Evolutionary conservation across 1,140 invertebrate species (phyloP).

Genomic region (Meloidogyne exigua): DNA sequence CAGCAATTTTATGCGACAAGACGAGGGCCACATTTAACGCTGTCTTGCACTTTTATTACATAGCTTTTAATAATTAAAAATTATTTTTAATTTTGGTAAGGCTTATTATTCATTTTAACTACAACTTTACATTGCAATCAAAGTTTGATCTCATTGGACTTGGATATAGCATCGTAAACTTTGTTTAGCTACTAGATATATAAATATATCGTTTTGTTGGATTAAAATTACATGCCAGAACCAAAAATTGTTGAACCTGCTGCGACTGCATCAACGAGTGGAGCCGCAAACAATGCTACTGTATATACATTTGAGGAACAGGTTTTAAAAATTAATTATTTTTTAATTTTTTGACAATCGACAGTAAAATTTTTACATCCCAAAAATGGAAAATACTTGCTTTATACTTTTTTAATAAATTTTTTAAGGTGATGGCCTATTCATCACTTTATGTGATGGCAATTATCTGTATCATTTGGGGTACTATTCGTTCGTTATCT

Average conservation of each 20-base stretch:
- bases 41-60: background rate
- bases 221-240: background rate
- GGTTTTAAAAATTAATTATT: background rate
- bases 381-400: too few species aligned
- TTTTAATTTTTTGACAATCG: background rate
- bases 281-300: background rate
- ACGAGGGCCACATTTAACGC: background rate
- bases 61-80: background rate
- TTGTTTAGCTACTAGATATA: background rate
- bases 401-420: background rate
- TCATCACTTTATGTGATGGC: constrained; percentile 52
- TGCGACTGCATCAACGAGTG: background rate
- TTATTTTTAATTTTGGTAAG: background rate
- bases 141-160: background rate
- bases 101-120: background rate
- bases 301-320: background rate
- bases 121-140: background rate
- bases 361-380: too few species aligned
- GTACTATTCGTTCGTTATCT: constrained; percentile 46
- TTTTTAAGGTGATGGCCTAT: constrained; percentile 47
- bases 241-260: background rate
- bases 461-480: constrained; percentile 52
- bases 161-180: background rate
- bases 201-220: background rate
- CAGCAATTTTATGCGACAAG: background rate